Conservation (phyloP, 2,797 vertebrate species). For the Malurus splendens region DNA sequence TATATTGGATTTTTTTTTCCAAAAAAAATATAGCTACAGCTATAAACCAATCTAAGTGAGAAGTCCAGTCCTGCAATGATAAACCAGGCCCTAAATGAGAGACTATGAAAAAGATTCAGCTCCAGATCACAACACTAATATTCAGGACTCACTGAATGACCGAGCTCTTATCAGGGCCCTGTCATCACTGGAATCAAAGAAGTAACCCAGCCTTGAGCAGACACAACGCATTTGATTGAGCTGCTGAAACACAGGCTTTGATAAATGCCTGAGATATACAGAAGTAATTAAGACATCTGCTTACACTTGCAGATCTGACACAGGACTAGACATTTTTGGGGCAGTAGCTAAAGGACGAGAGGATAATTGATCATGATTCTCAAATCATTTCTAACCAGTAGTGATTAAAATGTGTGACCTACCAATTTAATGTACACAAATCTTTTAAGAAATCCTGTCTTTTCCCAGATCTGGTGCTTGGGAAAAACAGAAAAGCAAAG, state of each 20-base stretch:
- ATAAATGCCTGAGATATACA: background rate
- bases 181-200: background rate
- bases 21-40: background rate
- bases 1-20: background rate
- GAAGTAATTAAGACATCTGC: background rate
- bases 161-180: background rate
- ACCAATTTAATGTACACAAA: background rate
- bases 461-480: background rate
- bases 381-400: background rate
- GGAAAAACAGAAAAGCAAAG: background rate
- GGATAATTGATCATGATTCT: background rate
- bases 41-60: background rate
- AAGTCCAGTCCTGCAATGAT: background rate
- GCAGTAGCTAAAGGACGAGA: background rate
- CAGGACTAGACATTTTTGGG: background rate
- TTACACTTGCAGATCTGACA: background rate
- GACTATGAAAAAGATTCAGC: background rate
- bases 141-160: background rate
- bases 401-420: background rate
- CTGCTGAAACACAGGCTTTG: background rate
- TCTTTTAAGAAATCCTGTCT: background rate
- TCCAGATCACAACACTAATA: background rate
- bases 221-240: background rate
- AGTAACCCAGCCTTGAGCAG: background rate
- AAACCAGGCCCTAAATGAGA: background rate